These are phyloP conservation scores for Heliothis virescens DNA, from an alignment of 1,140 invertebrate genomes.

Conservation along the genomic window DNA sequence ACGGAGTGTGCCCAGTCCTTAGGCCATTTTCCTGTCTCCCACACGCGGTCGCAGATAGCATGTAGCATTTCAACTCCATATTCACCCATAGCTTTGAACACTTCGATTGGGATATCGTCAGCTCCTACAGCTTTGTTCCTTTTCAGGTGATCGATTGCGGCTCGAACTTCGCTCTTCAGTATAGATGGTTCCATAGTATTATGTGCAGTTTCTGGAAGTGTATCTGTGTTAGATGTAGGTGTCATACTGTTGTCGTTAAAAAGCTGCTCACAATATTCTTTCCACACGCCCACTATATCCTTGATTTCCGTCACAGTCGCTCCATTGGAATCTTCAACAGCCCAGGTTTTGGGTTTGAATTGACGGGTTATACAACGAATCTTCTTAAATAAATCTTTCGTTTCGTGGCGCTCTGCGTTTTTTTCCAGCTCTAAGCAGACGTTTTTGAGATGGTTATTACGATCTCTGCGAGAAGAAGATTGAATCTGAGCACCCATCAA, in stretches of 20 bases:
- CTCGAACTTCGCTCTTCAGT: not conserved
- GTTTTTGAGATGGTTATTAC: no score
- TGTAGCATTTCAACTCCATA: not conserved
- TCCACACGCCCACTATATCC: not conserved
- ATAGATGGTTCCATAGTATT: not conserved
- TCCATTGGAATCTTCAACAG: not conserved
- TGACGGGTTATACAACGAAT: not conserved
- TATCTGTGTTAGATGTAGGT: not conserved
- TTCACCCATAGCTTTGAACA: conserved; percentile 5
- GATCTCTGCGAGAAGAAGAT: no score
- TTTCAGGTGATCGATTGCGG: conserved; percentile 8
- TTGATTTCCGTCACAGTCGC: not conserved
- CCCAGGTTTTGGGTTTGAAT: no score
- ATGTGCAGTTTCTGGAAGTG: not conserved
- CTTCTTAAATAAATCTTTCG: not conserved
- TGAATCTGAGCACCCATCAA: not conserved
- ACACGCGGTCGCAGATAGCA: not conserved
- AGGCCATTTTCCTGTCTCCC: conserved; percentile 26
- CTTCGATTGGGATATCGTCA: conserved; percentile 2
- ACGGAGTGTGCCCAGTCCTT: conserved; percentile 20
- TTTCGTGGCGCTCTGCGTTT: no score
- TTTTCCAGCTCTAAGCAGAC: no score
- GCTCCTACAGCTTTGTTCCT: not conserved
- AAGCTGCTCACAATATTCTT: no score
- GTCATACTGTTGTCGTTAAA: not conserved